Evolutionary conservation across 2,113 vertebrate genomes (phyloP).

Genomic region (Cynopterus brachyotis): DNA sequence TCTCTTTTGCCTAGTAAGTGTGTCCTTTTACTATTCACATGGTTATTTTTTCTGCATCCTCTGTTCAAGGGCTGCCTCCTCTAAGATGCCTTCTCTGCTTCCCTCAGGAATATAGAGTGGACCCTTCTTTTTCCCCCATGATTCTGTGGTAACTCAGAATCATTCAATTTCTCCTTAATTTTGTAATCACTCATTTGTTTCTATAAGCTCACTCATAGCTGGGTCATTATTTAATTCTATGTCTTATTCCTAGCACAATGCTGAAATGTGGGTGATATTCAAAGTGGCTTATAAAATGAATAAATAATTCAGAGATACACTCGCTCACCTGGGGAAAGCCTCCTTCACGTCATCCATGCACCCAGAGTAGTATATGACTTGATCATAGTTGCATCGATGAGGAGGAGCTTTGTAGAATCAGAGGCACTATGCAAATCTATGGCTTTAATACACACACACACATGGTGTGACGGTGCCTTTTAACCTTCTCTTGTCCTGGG

Average conservation of each 20-base stretch:
- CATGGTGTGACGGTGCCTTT: neutral
- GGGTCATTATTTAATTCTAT: neutral
- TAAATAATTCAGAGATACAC: neutral
- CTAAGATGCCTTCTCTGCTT: neutral
- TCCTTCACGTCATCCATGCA: neutral
- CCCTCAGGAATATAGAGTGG: neutral
- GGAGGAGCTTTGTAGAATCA: neutral
- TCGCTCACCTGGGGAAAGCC: neutral
- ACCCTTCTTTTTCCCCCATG: neutral
- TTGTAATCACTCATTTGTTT: neutral
- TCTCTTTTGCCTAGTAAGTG: neutral
- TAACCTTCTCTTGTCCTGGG: slow-evolving; percentile 9
- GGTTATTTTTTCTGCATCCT: neutral
- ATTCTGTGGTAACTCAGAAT: neutral
- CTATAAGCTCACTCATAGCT: neutral
- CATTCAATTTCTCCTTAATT: neutral
- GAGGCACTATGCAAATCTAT: neutral
- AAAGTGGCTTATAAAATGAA: neutral
- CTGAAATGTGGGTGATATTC: neutral
- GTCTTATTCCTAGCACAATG: neutral
- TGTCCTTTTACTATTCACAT: neutral
- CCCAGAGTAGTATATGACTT: neutral
- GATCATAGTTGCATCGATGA: neutral
- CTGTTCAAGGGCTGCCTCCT: neutral
- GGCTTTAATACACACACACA: neutral